Conservation (phyloP, 1,140 invertebrate genomes). For the Patella vulgata region DNA sequence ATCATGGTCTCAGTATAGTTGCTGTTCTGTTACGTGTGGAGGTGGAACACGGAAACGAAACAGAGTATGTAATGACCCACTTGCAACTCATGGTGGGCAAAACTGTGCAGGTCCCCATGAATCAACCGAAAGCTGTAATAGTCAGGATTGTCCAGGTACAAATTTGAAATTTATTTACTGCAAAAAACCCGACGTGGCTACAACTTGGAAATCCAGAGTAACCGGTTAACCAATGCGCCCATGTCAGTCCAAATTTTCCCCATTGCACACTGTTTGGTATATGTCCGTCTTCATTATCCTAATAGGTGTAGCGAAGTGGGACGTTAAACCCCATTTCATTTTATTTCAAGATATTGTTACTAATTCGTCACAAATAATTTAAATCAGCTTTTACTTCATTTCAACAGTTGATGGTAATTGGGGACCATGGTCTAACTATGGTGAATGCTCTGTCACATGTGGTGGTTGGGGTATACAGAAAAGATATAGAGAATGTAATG, state of each 20-base stretch:
- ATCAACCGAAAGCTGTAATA: conserved; percentile 53
- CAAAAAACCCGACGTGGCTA: too few species aligned
- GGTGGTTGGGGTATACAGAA: conserved; percentile 72
- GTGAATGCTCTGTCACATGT: conserved; percentile 77
- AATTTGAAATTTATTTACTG: not conserved
- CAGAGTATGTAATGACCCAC: conserved; percentile 58
- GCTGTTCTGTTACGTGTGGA: conserved; percentile 59
- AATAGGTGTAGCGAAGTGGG: too few species aligned
- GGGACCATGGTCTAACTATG: conserved; percentile 44
- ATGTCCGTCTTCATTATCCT: too few species aligned
- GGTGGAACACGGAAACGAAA: conserved; percentile 55
- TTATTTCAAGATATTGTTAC: too few species aligned
- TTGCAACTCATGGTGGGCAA: conserved; percentile 58
- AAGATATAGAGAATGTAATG: conserved; percentile 51
- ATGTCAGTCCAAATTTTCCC: too few species aligned
- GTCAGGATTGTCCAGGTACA: conserved; percentile 58
- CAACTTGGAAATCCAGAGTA: too few species aligned
- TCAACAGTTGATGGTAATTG: conserved; percentile 50
- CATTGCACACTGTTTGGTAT: too few species aligned
- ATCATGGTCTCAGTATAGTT: conserved; percentile 53
- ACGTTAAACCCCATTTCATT: too few species aligned
- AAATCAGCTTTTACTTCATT: too few species aligned
- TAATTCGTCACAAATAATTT: too few species aligned
- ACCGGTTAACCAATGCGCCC: too few species aligned
- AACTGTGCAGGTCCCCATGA: conserved; percentile 54